A percentile compares a stretch with the other conserved stretches of the same genome.
Evolutionary conservation across 2,113 vertebrate species (phyloP).

Genomic region (Oreochromis spilurus): DNA sequence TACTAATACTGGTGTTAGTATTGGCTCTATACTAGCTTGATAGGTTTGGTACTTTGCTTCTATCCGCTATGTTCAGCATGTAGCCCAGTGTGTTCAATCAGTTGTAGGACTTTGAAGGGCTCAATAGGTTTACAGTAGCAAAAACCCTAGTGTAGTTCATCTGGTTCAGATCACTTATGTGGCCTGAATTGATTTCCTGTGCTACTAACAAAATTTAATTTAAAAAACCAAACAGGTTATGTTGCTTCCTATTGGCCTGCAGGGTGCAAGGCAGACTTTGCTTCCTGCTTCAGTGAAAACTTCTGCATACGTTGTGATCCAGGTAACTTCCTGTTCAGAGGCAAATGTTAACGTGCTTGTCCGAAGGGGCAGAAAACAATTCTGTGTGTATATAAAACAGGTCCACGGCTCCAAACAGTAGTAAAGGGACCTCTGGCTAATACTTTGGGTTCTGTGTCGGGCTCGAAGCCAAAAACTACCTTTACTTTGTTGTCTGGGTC

Average conservation of each 20-base stretch:
- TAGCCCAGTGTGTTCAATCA: neutral
- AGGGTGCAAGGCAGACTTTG: too few species aligned
- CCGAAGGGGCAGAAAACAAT: constrained; percentile 67
- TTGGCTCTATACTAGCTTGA: too few species aligned
- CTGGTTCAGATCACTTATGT: neutral
- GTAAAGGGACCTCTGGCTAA: too few species aligned
- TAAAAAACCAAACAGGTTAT: neutral
- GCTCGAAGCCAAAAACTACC: too few species aligned
- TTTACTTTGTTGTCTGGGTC: too few species aligned
- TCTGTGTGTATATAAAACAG: too few species aligned
- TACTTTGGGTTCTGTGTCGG: too few species aligned
- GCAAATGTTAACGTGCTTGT: constrained; percentile 87
- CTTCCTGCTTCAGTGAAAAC: constrained; percentile 55
- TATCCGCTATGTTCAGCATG: too few species aligned
- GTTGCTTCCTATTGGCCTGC: too few species aligned
- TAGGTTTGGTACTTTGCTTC: too few species aligned
- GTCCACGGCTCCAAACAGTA: too few species aligned
- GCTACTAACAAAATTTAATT: neutral
- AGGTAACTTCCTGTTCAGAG: constrained; percentile 83
- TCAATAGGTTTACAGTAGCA: neutral
- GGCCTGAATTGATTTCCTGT: neutral
- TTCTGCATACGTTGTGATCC: constrained; percentile 91
- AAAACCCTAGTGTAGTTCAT: neutral
- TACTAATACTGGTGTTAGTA: too few species aligned
- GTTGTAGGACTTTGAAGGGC: neutral